Conservation (phyloP, 2,113 vertebrate genomes). For the Tretioscincus oriximinensis region DNA sequence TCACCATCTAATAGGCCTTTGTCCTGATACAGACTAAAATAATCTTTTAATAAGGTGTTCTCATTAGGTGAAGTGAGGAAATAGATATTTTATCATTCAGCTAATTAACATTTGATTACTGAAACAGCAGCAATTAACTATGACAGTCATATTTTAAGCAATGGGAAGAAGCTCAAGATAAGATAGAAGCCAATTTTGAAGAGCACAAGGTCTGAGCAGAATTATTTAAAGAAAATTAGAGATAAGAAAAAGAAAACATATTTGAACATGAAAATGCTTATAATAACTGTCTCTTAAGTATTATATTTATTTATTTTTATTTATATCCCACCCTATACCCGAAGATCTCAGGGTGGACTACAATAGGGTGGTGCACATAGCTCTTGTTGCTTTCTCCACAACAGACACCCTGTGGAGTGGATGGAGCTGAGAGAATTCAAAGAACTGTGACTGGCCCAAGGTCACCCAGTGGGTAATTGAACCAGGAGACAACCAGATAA, state of each 20-base stretch:
- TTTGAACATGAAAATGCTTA: neutral
- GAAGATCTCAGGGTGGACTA: no score
- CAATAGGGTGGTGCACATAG: no score
- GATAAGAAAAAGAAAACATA: neutral
- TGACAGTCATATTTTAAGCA: neutral
- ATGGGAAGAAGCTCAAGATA: neutral
- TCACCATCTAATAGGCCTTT: neutral
- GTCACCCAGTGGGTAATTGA: no score
- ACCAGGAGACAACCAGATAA: no score
- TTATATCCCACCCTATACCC: no score
- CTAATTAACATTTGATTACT: constrained; percentile 1
- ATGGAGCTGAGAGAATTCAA: no score
- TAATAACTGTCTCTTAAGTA: neutral
- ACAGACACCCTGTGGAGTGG: no score
- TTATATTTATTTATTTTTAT: no score
- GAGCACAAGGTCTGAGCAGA: neutral
- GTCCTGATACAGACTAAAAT: neutral
- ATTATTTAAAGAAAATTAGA: neutral
- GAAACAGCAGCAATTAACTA: neutral
- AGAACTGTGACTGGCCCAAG: no score
- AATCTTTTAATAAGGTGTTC: neutral
- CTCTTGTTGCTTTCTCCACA: no score
- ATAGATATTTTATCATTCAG: neutral
- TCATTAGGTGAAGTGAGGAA: neutral
- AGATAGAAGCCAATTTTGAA: neutral